phyloP scores from a whole-genome alignment of 2,888 invertebrate genomes.

The Eupithecia tripunctaria region DNA sequence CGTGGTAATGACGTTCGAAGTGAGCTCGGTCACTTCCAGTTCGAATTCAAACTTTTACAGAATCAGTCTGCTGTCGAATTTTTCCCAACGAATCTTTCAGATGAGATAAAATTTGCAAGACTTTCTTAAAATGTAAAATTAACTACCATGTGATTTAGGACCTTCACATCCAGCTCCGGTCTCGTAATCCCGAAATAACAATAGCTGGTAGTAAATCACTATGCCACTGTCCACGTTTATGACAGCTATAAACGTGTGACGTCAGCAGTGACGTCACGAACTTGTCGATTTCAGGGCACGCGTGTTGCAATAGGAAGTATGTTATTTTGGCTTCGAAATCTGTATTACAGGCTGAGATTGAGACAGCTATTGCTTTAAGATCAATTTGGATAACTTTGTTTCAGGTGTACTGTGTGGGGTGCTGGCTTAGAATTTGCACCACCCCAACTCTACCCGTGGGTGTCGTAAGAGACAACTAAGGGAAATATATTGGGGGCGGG shows the following conservation, averaged over 20 bases:
- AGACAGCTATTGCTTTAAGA: background rate
- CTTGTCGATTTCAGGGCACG: slow-evolving; percentile 31
- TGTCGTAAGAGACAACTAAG: too few species aligned
- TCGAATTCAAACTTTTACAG: too few species aligned
- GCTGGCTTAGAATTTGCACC: too few species aligned
- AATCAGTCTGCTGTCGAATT: too few species aligned
- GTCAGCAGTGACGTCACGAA: slow-evolving; percentile 37
- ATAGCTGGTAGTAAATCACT: slow-evolving; percentile 41
- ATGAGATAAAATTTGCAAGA: background rate
- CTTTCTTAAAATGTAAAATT: background rate
- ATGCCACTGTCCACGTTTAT: slow-evolving; percentile 27
- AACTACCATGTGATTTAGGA: background rate
- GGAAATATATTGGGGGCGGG: too few species aligned
- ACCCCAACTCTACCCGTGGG: too few species aligned
- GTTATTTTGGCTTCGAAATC: slow-evolving; percentile 1
- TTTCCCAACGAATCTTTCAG: too few species aligned
- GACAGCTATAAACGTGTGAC: slow-evolving; percentile 36
- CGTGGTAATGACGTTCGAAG: too few species aligned
- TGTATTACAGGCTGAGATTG: background rate
- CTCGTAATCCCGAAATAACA: slow-evolving; percentile 42
- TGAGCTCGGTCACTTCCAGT: too few species aligned
- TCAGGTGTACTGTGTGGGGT: background rate
- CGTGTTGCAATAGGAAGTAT: background rate
- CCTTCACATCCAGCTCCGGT: background rate
- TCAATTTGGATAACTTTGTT: background rate